phyloP scores from a whole-genome alignment of 2,888 invertebrate species.

The Drosophila limbata region DNA sequence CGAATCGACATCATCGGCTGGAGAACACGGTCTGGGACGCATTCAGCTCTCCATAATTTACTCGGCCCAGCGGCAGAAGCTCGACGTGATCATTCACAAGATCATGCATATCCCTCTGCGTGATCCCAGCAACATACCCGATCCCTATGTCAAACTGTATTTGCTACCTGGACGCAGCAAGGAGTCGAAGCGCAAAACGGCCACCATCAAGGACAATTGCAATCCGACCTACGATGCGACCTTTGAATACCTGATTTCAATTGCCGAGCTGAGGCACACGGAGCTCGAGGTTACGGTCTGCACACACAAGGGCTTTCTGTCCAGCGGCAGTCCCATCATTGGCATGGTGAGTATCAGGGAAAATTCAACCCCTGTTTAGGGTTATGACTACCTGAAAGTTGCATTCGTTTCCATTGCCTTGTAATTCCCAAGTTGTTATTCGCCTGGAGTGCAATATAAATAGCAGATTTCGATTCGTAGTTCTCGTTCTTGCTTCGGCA shows the following conservation, averaged over 20 bases:
- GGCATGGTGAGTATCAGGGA: constrained; percentile 88
- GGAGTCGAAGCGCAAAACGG: constrained; percentile 94
- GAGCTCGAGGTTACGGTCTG: constrained; percentile 94
- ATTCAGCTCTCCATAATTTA: constrained; percentile 94
- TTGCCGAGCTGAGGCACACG: constrained; percentile 91
- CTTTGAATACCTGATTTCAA: constrained; percentile 94
- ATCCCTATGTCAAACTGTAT: constrained; percentile 95
- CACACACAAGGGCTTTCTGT: constrained; percentile 93
- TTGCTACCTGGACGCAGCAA: constrained; percentile 93
- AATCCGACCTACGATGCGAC: constrained; percentile 96
- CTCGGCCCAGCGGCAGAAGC: constrained; percentile 92
- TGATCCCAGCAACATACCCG: constrained; percentile 93
- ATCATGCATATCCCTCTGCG: constrained; percentile 94
- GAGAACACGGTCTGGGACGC: constrained; percentile 91
- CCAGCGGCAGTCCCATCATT: constrained; percentile 92
- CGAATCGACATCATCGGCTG: constrained; percentile 88
- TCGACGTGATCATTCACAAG: constrained; percentile 94
- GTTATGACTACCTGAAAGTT: background rate
- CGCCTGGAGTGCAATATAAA: background rate
- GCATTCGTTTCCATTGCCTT: background rate
- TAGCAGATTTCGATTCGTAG: accelerated
- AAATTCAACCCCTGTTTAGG: constrained; percentile 6
- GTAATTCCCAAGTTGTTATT: constrained; percentile 67
- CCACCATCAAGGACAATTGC: constrained; percentile 93
- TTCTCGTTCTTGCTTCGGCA: constrained; percentile 89